Percentiles rank a stretch among this genome's conserved stretches.
These are phyloP conservation scores for Brachymystax lenok DNA, from an alignment of 2,797 vertebrate genomes.

Conservation along the genomic window DNA sequence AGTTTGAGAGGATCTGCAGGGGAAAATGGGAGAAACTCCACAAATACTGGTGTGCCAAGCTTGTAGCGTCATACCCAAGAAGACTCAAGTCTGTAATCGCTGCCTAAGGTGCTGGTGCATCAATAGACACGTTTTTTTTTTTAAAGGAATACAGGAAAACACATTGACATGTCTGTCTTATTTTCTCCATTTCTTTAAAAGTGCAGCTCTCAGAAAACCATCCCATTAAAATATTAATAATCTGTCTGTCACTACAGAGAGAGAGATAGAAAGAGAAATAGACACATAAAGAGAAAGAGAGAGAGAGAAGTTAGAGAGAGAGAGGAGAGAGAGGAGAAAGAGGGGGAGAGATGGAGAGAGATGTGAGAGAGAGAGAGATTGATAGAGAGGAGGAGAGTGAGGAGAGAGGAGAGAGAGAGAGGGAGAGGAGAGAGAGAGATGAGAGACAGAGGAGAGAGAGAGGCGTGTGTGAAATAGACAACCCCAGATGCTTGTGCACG, in stretches of 20 bases:
- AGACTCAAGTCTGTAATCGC: not conserved
- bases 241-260: not conserved
- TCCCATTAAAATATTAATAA: not conserved
- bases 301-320: conserved; percentile 12
- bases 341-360: conserved; percentile 8
- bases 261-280: conserved; percentile 10
- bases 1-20: too few relatives aligned
- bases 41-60: too few relatives aligned
- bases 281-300: not conserved
- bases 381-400: too few relatives aligned
- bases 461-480: conserved; percentile 10
- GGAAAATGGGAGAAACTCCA: too few relatives aligned
- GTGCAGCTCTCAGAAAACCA: not conserved
- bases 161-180: not conserved
- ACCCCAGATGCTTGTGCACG: conserved; percentile 18
- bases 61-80: too few relatives aligned
- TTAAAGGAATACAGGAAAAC: not conserved
- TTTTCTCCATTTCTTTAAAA: not conserved
- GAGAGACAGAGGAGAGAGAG: conserved; percentile 25
- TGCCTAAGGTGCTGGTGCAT: too few relatives aligned
- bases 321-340: not conserved
- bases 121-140: too few relatives aligned
- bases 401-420: not conserved
- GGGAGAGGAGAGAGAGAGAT: not conserved
- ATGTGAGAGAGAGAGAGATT: too few relatives aligned